These are phyloP conservation scores for Merodon equestris DNA, from an alignment of 2,888 invertebrate species.

Conservation along the genomic window DNA sequence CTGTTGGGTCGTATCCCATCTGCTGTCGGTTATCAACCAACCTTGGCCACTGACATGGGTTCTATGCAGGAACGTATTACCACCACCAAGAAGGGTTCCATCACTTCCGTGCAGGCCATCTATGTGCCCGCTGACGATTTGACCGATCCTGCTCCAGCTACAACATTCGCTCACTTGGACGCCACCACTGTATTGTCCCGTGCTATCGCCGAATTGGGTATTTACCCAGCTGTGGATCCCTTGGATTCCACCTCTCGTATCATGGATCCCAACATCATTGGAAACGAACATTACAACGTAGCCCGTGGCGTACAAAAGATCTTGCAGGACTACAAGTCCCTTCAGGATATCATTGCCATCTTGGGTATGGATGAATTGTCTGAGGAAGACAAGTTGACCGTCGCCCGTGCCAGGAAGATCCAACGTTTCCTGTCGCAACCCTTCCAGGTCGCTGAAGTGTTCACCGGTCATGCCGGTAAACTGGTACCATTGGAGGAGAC, in stretches of 20 bases:
- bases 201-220: slow-evolving; percentile 94
- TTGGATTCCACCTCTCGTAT: slow-evolving; percentile 96
- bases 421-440: slow-evolving; percentile 96
- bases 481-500: slow-evolving; percentile 92
- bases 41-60: slow-evolving; percentile 97
- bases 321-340: slow-evolving; percentile 89
- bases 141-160: slow-evolving; percentile 97
- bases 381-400: slow-evolving; percentile 96
- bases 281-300: slow-evolving; percentile 91
- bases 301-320: slow-evolving; percentile 96
- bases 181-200: slow-evolving; percentile 96
- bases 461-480: slow-evolving; percentile 95
- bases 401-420: slow-evolving; percentile 96
- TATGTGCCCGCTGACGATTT: slow-evolving; percentile 97
- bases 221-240: slow-evolving; percentile 97
- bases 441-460: slow-evolving; percentile 95
- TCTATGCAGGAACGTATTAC: slow-evolving; percentile 98
- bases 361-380: slow-evolving; percentile 97
- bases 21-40: slow-evolving; percentile 97
- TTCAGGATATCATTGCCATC: slow-evolving; percentile 95
- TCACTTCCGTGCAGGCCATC: slow-evolving; percentile 96
- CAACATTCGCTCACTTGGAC: slow-evolving; percentile 97
- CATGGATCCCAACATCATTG: slow-evolving; percentile 95
- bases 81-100: slow-evolving; percentile 96
- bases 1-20: slow-evolving; percentile 96